Percentiles rank a stretch among this genome's conserved stretches.
phyloP scores from a whole-genome alignment of 2,797 vertebrate species.

The Microctenopoma steveboyesi region DNA sequence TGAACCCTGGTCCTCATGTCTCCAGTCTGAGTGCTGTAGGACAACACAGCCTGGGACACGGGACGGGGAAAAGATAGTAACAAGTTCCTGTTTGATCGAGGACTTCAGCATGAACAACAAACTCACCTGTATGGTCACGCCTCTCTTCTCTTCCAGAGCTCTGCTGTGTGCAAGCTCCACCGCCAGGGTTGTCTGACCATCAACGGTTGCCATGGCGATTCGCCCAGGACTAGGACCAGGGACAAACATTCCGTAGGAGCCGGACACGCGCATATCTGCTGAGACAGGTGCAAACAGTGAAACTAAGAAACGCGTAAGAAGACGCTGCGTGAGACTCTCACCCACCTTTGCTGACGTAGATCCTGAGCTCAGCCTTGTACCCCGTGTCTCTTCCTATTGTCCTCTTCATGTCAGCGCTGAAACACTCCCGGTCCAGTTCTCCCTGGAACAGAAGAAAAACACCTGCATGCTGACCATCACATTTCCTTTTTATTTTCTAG shows the following conservation, averaged over 20 bases:
- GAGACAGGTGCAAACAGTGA: not conserved
- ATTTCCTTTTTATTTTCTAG: not conserved
- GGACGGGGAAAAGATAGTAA: too few relatives aligned
- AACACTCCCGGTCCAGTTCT: conserved; percentile 77
- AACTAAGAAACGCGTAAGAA: not conserved
- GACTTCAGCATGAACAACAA: too few relatives aligned
- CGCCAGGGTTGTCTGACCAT: conserved; percentile 75
- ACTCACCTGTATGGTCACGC: conserved; percentile 79
- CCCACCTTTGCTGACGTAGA: conserved; percentile 83
- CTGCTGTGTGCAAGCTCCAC: conserved; percentile 80
- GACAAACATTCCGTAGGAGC: conserved; percentile 81
- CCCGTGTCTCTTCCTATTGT: conserved; percentile 64
- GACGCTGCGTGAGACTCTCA: conserved; percentile 25
- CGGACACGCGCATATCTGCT: conserved; percentile 81
- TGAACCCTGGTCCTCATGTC: conserved; percentile 79
- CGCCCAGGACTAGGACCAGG: conserved; percentile 61
- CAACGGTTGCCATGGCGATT: conserved; percentile 78
- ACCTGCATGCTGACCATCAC: not conserved
- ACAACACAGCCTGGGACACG: conserved; percentile 70
- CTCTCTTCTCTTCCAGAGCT: conserved; percentile 77
- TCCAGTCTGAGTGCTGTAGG: conserved; percentile 76
- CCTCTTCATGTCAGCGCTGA: conserved; percentile 72
- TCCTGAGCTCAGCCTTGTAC: conserved; percentile 80
- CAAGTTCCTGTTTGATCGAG: too few relatives aligned
- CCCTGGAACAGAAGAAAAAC: conserved; percentile 57